Base-by-base conservation (phyloP, 2,797 vertebrate genomes). In the Paguma larvata region DNA sequence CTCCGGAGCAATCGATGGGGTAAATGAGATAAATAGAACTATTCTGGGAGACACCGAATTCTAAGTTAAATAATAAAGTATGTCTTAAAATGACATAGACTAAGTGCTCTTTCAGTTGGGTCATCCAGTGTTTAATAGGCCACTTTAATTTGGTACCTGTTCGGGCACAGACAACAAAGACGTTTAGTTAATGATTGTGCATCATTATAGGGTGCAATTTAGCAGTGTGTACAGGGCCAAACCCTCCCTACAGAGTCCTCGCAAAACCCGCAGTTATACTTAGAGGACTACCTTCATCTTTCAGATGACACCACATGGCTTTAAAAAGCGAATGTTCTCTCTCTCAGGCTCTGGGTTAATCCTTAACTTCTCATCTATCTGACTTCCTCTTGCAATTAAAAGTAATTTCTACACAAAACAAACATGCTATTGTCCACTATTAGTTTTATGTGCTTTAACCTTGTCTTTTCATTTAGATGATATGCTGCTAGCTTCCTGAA, bases 131-230 rank as follows among this genome's bases (percentile, higher is more conserved):
- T 68, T 77, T 91, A 92, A 91, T 83, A 62, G 13, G 19, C 6
- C 56, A 84, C 48, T 80, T 89, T 89, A 89, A 82, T 87, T 80
- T 85, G 32, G 67, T 84, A 73, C 30, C 16, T 73, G 68, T 85
- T 3, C 14, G 68, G 62, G 19, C 11, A 23, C 51, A 79, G 72
- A 83, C 70, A 92, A 67, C 68, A 79, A 79, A 62, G 32, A 65
- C 21, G 56, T 21, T 73, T 85, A 48, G 82, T 94, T 96, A 96
- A 92, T 89, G 72, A 94, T 88, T 89, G 34, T 86, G 3, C 59
- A 77, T 91, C 34, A 80, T 44, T 89, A 79, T 41, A 67, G 56
- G 84, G 30, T 82, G 63, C 56, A 96, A 93, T 93, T 79, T 46
- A 92, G 73, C 92, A 68, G 5, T 68, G 32, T 67, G 34, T 32